Conservation (phyloP, 2,797 vertebrate genomes). For the Poecilia velifera region DNA sequence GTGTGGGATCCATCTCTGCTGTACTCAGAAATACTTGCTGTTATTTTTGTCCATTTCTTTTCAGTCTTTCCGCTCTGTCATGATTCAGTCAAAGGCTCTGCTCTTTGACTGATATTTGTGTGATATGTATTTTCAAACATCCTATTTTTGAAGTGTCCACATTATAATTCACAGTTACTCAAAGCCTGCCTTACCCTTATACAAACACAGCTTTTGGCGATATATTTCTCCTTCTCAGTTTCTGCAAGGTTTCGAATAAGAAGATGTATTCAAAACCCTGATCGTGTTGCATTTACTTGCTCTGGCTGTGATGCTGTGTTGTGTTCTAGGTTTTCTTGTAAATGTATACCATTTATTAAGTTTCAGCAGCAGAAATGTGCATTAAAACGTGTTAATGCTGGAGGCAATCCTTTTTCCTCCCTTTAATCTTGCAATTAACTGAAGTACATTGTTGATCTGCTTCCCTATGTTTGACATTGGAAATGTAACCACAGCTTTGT, state of each 20-base stretch:
- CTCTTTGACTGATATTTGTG: conserved; percentile 1
- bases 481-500: neutral
- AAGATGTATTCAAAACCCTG: neutral
- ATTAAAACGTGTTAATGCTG: too few relatives aligned
- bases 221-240: neutral
- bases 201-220: neutral
- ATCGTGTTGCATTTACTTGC: neutral
- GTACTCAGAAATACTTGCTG: conserved; percentile 29
- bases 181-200: neutral
- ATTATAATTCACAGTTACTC: neutral
- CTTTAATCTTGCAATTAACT: neutral
- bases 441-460: neutral
- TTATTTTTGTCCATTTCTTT: conserved; percentile 47
- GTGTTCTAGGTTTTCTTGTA: neutral
- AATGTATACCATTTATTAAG: neutral
- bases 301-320: conserved; percentile 5
- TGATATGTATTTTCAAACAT: conserved; percentile 46
- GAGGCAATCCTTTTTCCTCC: neutral
- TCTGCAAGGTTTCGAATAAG: neutral
- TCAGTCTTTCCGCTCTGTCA: conserved; percentile 18
- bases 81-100: conserved; percentile 20
- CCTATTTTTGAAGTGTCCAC: conserved; percentile 4
- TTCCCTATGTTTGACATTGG: neutral
- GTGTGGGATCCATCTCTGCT: conserved; percentile 45
- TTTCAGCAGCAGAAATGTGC: neutral